Evolutionary conservation across 2,797 vertebrate genomes (phyloP).

Genomic region (Myripristis jacobus): DNA sequence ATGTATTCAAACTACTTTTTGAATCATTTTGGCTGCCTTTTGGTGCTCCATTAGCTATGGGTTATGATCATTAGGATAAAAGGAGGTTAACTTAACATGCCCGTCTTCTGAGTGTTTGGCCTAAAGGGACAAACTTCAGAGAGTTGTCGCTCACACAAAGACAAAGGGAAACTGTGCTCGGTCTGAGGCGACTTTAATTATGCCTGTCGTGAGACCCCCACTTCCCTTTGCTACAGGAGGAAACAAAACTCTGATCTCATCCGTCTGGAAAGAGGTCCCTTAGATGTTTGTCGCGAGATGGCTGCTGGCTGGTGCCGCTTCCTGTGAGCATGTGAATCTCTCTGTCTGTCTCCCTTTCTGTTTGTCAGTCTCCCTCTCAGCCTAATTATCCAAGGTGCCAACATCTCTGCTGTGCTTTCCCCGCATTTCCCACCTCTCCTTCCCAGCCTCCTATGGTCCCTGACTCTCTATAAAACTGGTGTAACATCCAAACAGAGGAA

Average conservation of each 20-base stretch:
- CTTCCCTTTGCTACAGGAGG: constrained; percentile 56
- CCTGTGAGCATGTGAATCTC: constrained; percentile 59
- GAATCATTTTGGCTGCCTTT: constrained; percentile 72
- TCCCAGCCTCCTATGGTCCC: background rate
- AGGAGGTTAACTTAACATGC: constrained; percentile 73
- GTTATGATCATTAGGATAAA: constrained; percentile 78
- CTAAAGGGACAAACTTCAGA: constrained; percentile 73
- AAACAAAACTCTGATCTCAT: constrained; percentile 77
- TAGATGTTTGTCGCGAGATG: constrained; percentile 78
- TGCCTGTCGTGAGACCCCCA: constrained; percentile 58
- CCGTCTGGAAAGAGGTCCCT: constrained; percentile 71
- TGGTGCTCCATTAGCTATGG: constrained; percentile 77
- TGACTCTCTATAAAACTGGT: constrained; percentile 28
- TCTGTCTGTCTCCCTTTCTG: constrained; percentile 48
- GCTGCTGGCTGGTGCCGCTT: constrained; percentile 69
- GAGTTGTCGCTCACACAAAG: constrained; percentile 66
- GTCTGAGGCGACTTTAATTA: constrained; percentile 80
- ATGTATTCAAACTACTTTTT: constrained; percentile 74
- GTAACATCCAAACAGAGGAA: constrained; percentile 21
- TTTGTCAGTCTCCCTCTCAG: constrained; percentile 43
- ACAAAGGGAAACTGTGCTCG: constrained; percentile 57
- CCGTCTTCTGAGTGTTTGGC: constrained; percentile 63
- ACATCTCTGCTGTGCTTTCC: constrained; percentile 41
- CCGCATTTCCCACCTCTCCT: constrained; percentile 1
- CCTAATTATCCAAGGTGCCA: constrained; percentile 60